A percentile compares a stretch with the other conserved stretches of the same genome.
Conservation (phyloP, 1,140 invertebrate genomes). For the Argopecten irradians region DNA sequence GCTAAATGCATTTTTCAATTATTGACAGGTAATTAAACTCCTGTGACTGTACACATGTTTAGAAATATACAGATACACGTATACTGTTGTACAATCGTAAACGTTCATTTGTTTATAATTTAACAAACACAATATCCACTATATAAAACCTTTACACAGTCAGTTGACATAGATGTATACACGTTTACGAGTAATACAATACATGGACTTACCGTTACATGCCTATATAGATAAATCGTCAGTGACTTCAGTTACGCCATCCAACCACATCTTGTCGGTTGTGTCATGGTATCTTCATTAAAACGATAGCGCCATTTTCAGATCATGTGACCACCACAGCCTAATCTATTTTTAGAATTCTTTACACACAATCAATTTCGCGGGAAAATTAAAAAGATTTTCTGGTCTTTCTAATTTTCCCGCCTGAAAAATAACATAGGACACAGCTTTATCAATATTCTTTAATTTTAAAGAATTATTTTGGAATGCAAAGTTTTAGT, state of each 20-base stretch:
- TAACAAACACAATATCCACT: background rate
- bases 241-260: background rate
- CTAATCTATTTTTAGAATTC: background rate
- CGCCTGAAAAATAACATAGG: too few relatives aligned
- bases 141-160: background rate
- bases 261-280: background rate
- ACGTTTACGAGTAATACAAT: background rate
- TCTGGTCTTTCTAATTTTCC: too few relatives aligned
- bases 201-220: background rate
- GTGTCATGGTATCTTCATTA: background rate
- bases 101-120: background rate
- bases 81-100: background rate
- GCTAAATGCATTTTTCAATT: too few relatives aligned
- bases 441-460: too few relatives aligned
- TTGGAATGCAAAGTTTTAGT: too few relatives aligned
- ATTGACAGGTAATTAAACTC: too few relatives aligned
- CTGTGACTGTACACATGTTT: background rate
- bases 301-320: background rate
- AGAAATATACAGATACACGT: background rate
- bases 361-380: too few relatives aligned
- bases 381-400: too few relatives aligned
- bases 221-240: background rate
- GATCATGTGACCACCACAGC: slow-evolving; percentile 5
- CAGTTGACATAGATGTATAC: background rate
- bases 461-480: too few relatives aligned